phyloP scores from a whole-genome alignment of 2,113 vertebrate species.

The Alectura lathami region DNA sequence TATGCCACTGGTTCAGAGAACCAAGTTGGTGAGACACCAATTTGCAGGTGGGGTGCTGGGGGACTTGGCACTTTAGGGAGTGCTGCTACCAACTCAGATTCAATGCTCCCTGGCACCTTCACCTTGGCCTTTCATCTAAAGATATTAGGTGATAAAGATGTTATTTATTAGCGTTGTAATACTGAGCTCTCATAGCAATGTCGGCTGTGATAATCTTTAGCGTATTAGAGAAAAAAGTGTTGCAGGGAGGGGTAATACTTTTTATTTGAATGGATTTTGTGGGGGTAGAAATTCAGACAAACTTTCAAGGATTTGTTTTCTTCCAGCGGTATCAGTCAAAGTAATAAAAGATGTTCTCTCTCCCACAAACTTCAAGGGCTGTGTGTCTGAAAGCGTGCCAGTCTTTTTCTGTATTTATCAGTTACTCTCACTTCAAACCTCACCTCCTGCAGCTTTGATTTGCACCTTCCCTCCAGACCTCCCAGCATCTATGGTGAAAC shows the following conservation, averaged over 20 bases:
- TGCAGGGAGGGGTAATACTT: neutral
- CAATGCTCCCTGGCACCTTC: neutral
- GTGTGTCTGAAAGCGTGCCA: neutral
- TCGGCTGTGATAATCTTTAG: neutral
- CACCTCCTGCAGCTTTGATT: neutral
- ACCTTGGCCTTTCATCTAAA: neutral
- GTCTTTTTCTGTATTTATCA: neutral
- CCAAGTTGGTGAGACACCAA: neutral
- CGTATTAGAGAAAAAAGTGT: neutral
- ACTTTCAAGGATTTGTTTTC: neutral
- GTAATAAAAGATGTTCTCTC: neutral
- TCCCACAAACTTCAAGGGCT: neutral
- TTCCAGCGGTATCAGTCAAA: neutral
- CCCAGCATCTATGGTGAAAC: neutral
- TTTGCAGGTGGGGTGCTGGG: neutral
- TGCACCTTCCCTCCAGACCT: neutral
- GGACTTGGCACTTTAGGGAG: neutral
- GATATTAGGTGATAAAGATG: neutral
- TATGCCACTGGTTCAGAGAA: rapidly evolving
- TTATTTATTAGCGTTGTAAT: neutral
- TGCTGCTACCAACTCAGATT: neutral
- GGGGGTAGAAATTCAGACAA: neutral
- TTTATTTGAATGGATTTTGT: neutral
- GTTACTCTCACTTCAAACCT: neutral
- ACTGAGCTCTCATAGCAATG: neutral